These are phyloP conservation scores for Apocheima hispidaria DNA, from an alignment of 2,888 invertebrate genomes.

Conservation along the genomic window DNA sequence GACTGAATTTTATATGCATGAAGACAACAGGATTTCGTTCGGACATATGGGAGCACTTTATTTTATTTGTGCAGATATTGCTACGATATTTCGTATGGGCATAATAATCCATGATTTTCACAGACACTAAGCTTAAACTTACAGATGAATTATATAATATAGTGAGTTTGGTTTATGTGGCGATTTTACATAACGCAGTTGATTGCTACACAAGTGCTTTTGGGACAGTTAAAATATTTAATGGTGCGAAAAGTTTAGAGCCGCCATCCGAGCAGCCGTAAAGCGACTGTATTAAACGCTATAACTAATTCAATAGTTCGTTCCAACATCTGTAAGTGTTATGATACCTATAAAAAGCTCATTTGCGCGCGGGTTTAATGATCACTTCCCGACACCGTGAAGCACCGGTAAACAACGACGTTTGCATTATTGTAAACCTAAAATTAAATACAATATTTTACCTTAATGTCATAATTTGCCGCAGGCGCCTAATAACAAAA, in stretches of 20 bases:
- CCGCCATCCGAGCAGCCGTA: constrained; percentile 61
- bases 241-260: constrained; percentile 63
- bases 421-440: constrained; percentile 60
- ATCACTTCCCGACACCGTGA: constrained; percentile 60
- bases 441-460: constrained; percentile 76
- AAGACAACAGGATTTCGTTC: constrained; percentile 71
- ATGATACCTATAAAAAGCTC: constrained; percentile 75
- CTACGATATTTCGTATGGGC: constrained; percentile 33
- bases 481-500: constrained; percentile 75
- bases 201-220: constrained; percentile 54
- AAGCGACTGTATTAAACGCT: constrained; percentile 71
- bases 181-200: constrained; percentile 41
- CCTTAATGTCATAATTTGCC: constrained; percentile 73
- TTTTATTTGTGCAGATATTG: constrained; percentile 52
- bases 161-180: constrained; percentile 25
- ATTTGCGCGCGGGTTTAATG: constrained; percentile 72
- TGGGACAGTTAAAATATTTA: constrained; percentile 57
- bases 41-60: constrained; percentile 65
- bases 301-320: constrained; percentile 78
- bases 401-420: constrained; percentile 52
- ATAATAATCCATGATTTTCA: constrained; percentile 25
- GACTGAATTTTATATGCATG: constrained; percentile 77
- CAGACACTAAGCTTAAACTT: not conserved
- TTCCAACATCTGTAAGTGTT: constrained; percentile 74
- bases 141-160: constrained; percentile 11